Evolutionary conservation across 2,888 invertebrate species (phyloP), one percentile per base, ranked within the genome.

Genomic region (Parnassius smintheus): DNA sequence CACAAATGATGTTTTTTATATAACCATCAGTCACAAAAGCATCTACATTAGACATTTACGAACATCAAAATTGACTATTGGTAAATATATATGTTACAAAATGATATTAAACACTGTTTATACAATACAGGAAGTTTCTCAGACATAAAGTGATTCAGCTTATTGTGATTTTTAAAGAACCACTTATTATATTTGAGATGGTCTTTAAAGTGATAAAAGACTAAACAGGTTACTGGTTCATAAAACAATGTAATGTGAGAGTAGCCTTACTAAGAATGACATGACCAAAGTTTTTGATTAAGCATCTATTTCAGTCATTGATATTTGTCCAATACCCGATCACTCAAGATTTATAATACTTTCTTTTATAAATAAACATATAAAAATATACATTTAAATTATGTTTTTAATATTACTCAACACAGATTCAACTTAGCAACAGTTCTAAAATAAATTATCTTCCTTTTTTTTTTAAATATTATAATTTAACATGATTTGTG

Each of bases 361-460:
- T 86, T 78, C 49, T 74, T 72, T 78, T 76, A 85, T 84, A 87
- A 88, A 88, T 85, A 85, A 87, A 85, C 75, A 84, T 88, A 88
- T 87, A 88, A 88, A 89, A 88, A 89, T 88, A 88, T 87, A 87
- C 83, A 84, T 88, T 86, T 78, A 79, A 80, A 86, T 83, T 81
- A 85, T 83, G 79, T 75, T 80, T 83, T 82, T 80, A 85, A 86
- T 78, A 87, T 86, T 83, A 88, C 80, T 83, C 80, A 88, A 86
- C 85, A 85, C 78, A 85, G 79, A 80, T 79, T 85, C 75, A 85
- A 85, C 81, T 85, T 77, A 86, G 75, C 80, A 88, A 87, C 83
- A 84, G 78, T 77, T 79, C 77, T 78, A 74, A 77, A 80, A 75
- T 81, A 81, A 83, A 73, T 68, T 65, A 72, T 68, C 53, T 71